phyloP scores from a whole-genome alignment of 2,113 vertebrate genomes.

The Calyptomena viridis region DNA sequence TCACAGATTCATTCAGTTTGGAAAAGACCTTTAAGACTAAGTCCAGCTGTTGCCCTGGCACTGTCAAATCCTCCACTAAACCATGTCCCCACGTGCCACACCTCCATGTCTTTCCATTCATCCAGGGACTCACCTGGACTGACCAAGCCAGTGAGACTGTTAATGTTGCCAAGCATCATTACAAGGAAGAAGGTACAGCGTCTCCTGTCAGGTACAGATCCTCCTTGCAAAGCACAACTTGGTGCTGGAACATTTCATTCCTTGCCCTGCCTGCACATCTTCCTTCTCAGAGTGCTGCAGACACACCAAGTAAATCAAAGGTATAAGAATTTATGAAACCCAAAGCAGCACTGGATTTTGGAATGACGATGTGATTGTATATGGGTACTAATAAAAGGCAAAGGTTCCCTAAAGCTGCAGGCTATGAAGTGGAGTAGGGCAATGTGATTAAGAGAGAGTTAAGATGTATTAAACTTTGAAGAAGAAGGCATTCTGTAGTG shows the following conservation, averaged over 20 bases:
- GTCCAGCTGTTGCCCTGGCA: background rate
- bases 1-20: background rate
- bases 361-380: constrained; percentile 49
- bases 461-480: constrained; percentile 42
- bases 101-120: accelerated
- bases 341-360: constrained; percentile 29
- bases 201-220: background rate
- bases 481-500: constrained; percentile 13
- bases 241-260: background rate
- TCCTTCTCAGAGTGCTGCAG: background rate
- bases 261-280: background rate
- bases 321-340: constrained; percentile 50
- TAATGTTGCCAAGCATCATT: accelerated
- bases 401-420: constrained; percentile 51
- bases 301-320: constrained; percentile 37
- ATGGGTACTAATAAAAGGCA: constrained; percentile 58
- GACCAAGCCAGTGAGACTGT: background rate
- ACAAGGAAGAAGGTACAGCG: background rate
- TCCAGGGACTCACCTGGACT: background rate
- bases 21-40: background rate
- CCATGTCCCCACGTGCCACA: background rate
- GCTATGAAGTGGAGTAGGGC: constrained; percentile 36
- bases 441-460: constrained; percentile 56
- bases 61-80: background rate
- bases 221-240: background rate